phyloP scores from a whole-genome alignment of 23 tunicate species.

The Halocynthia aurantium region DNA sequence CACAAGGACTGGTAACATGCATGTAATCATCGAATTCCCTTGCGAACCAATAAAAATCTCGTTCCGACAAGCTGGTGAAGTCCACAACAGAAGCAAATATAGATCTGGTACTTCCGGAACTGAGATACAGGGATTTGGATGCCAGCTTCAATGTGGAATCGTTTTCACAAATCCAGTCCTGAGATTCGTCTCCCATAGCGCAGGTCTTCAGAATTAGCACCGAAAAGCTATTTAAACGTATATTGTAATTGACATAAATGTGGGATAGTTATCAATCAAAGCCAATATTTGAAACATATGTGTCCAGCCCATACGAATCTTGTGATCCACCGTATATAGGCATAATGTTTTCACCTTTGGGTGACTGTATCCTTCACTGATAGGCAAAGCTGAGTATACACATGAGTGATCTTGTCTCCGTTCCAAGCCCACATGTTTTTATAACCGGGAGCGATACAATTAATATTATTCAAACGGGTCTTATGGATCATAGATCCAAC shows the following conservation, averaged over 20 bases:
- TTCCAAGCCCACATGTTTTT: conserved; percentile 51
- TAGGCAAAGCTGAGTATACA: conserved; percentile 42
- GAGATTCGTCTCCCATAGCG: conserved; percentile 5
- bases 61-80: too few relatives aligned
- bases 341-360: conserved; percentile 22
- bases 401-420: conserved; percentile 33
- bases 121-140: conserved; percentile 13
- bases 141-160: not conserved
- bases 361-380: conserved; percentile 23
- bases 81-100: too few relatives aligned
- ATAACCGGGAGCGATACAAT: too few relatives aligned
- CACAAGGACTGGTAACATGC: not conserved
- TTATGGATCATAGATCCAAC: too few relatives aligned
- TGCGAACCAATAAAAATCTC: too few relatives aligned
- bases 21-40: too few relatives aligned
- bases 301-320: not conserved
- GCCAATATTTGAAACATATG: not conserved
- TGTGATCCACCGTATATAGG: too few relatives aligned
- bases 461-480: too few relatives aligned
- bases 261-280: not conserved
- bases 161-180: conserved; percentile 17
- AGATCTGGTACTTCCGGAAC: not conserved
- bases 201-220: conserved; percentile 2
- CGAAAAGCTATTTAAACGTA: conserved; percentile 6
- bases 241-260: not conserved